Evolutionary conservation across 2,797 vertebrate genomes (phyloP), one percentile per base, ranked within the genome.

Genomic region (Pampus argenteus): DNA sequence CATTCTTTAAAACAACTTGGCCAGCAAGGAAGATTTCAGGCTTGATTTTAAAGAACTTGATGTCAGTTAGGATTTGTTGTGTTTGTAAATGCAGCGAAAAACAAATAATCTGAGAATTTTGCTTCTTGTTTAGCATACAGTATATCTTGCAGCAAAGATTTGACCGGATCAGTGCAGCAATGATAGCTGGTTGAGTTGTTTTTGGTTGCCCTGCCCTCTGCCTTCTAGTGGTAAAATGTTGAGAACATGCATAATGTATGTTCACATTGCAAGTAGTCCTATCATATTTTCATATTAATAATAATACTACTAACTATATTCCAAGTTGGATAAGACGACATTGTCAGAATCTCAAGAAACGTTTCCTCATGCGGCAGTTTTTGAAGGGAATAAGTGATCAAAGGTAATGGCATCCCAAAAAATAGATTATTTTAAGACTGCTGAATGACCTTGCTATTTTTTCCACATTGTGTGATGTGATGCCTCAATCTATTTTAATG

Each of bases 401-500:
- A 15, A 65, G 38, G 31, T 40, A 15, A 8, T 65, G 6, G 6
- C 2, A 2, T 48, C 60, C 9, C 36, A 60, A 50, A 40, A 68
- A 63, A 51, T 9, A 45, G 22, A 5, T 55, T 63, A 48, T 45
- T 83, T 61, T 15, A 64, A 20, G 4, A 3, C 31, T 1, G 10
- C n/a, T 40, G 10, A 63, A 51, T 69, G 11, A 79, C 61, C 34
- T 50, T 73, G 40, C 54, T 76, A 55, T 83, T 76, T 77, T 56
- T 77, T 69, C 14, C 48, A 40, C 29, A 60, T 5, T 47, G 34
- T 65, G 3, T 66, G 50, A 78, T 36, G 22, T 14, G 22, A 63
- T 40, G 22, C 8, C 14, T 36, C 25, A 4, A 77, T 89, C 61
- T 78, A 66, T 87, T 83, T 85, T 86, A 64, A 80, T 60, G 22